Base-by-base conservation (phyloP, 2,113 vertebrate species). In the Myotis davidii region DNA sequence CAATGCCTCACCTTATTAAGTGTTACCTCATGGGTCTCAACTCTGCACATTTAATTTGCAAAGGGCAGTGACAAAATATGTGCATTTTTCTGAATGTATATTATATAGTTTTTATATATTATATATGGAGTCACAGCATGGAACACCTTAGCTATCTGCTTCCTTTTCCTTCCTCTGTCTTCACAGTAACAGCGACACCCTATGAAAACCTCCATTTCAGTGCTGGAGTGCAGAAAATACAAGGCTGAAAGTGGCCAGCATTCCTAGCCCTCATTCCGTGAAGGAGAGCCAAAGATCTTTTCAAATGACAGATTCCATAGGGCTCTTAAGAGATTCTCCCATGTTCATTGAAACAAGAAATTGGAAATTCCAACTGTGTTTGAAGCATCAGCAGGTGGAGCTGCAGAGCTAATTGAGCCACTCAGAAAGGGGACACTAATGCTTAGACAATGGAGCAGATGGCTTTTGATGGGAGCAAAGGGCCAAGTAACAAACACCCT, bases 321-420 rank as follows among this genome's bases (percentile, higher is more conserved):
- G 3, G 9, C 23, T 90, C 29, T 70, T n/a, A 54, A 11, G 12
- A 45, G 32, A n/a, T 52, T 65, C 67, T 74, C 34, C n/a, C 4
- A 0, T 32, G 25, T 72, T 69, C 10, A 9, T 17, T 59, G 42
- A 9, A 74, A 23, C 10, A 27, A 39, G 32, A 77, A 86, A 45
- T 14, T 87, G 52, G 16, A 83, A 92, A 91, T 65, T 9, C 32
- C 37, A 90, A 25, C 4, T 0, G 5, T 25, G 56, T 85, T 72
- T 56, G 59, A 83, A 34, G 39, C 25, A 73, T 65, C 64, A 92
- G 76, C 72, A 94, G 94, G 78, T 86, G 86, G 88, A 76, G 74
- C 64, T 85, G n/a, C 37, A 85, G 86, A 97, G 90, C 83, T 87
- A 11, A 88, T 1, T n/a, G 78, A 84, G 34, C 29, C 5, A 4